A percentile compares a stretch with the other conserved stretches of the same genome.
phyloP scores from a whole-genome alignment of 1,140 invertebrate species.

The Drosophila novamexicana region DNA sequence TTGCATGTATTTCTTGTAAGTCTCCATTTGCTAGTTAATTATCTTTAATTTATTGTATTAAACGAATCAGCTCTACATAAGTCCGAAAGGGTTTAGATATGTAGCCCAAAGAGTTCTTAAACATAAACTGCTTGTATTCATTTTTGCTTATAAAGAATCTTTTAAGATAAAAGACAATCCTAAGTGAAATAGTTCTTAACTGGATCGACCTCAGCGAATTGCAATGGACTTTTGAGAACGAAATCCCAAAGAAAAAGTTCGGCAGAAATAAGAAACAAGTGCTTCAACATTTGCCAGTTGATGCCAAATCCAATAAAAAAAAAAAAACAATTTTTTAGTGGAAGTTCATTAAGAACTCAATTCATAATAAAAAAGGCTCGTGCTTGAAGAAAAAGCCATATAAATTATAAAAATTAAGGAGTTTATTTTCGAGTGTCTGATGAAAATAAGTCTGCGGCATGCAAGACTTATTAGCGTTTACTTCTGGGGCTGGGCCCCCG shows the following conservation, averaged over 20 bases:
- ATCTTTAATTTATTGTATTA: too few relatives aligned
- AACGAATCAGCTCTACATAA: too few relatives aligned
- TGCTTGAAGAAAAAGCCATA: conserved; percentile 2
- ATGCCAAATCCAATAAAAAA: background rate
- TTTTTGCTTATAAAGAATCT: too few relatives aligned
- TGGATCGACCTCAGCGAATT: background rate
- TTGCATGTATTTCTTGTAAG: background rate
- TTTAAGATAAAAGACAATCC: too few relatives aligned
- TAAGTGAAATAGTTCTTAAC: background rate
- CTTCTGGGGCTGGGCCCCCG: conserved; percentile 19
- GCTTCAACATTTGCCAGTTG: background rate
- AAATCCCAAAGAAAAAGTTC: background rate
- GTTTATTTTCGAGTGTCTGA: conserved; percentile 34
- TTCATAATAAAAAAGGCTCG: conserved; percentile 10
- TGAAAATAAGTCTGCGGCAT: conserved; percentile 30
- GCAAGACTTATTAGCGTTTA: conserved; percentile 29
- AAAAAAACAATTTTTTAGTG: background rate
- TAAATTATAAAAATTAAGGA: conserved; percentile 19
- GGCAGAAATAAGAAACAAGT: background rate
- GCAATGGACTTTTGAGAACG: background rate
- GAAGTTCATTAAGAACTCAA: background rate
- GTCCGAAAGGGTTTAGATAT: too few relatives aligned
- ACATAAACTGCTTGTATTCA: too few relatives aligned
- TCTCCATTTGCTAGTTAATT: background rate
- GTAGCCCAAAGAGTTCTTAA: too few relatives aligned